A percentile compares a stretch with the other conserved stretches of the same genome.
phyloP scores from a whole-genome alignment of 2,888 invertebrate genomes.

The Syritta pipiens region DNA sequence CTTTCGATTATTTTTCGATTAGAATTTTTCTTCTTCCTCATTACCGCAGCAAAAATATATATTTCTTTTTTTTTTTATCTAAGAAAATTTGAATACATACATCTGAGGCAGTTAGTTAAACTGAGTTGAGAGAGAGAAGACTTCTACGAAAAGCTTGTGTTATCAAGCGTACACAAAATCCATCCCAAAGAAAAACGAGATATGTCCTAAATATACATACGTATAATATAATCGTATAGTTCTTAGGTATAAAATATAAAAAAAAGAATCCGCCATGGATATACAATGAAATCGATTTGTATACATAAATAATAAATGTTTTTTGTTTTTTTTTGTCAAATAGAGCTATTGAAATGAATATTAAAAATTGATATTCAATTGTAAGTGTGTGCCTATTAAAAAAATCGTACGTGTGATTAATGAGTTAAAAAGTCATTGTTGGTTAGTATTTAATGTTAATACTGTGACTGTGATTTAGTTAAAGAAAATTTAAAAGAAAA shows the following conservation, averaged over 20 bases:
- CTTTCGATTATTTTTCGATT: slow-evolving; percentile 18
- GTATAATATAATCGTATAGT: slow-evolving; percentile 19
- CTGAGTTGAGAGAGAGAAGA: slow-evolving; percentile 47
- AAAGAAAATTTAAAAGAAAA: slow-evolving; percentile 40
- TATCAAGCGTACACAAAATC: slow-evolving; percentile 58
- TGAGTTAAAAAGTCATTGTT: slow-evolving; percentile 21
- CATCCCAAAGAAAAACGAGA: slow-evolving; percentile 62
- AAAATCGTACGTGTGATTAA: slow-evolving; percentile 47
- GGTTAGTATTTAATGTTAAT: slow-evolving; percentile 43
- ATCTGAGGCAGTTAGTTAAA: slow-evolving; percentile 53
- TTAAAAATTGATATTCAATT: slow-evolving; percentile 40
- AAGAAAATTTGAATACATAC: slow-evolving; percentile 55
- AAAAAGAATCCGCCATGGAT: slow-evolving; percentile 30
- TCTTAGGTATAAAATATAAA: slow-evolving; percentile 20
- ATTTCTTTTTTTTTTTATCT: slow-evolving; percentile 16
- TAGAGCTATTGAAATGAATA: slow-evolving; percentile 6
- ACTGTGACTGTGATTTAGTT: slow-evolving; percentile 70
- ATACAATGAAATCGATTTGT: slow-evolving; percentile 49
- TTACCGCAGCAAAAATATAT: slow-evolving; percentile 30
- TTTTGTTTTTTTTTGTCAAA: not conserved
- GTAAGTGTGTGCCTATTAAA: slow-evolving; percentile 53
- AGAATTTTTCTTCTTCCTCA: not conserved
- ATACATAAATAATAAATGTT: slow-evolving; percentile 38
- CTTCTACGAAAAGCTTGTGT: slow-evolving; percentile 61
- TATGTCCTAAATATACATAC: slow-evolving; percentile 36